Evolutionary conservation across 2,113 vertebrate genomes (phyloP).

Genomic region (Rhegmatorhina hoffmannsi): DNA sequence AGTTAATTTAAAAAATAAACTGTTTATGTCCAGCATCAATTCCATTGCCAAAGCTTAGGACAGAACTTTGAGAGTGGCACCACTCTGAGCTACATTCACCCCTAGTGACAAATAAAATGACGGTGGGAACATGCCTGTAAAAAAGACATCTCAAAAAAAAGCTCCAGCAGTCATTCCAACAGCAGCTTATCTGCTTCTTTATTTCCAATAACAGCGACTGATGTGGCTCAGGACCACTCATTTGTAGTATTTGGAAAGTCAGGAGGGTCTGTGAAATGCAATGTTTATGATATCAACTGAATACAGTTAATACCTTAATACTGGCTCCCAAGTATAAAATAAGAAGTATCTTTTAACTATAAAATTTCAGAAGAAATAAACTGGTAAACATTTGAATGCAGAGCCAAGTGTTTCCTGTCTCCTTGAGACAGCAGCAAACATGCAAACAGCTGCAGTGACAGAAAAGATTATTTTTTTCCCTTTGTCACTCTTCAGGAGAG

Average conservation of each 20-base stretch:
- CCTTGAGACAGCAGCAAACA: background rate
- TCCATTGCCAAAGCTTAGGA: background rate
- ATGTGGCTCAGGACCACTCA: background rate
- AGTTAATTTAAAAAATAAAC: background rate
- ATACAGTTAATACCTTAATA: background rate
- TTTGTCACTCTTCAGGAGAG: background rate
- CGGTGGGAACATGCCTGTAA: background rate
- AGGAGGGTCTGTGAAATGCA: background rate
- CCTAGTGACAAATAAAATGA: background rate
- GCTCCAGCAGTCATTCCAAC: background rate
- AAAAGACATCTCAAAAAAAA: background rate
- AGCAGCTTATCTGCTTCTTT: background rate
- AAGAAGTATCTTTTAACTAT: background rate
- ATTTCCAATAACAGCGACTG: background rate
- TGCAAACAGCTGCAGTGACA: accelerated
- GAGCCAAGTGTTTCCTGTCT: background rate
- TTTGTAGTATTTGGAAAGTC: background rate
- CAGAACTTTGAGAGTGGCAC: background rate
- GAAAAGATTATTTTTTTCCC: background rate
- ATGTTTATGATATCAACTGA: background rate
- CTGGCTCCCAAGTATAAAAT: background rate
- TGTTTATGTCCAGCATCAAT: background rate
- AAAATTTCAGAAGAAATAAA: background rate
- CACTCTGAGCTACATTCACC: background rate
- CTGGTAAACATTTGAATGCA: background rate